These are phyloP conservation scores for Cephus rjabovi DNA, from an alignment of 2,888 invertebrate species.

Conservation along the genomic window DNA sequence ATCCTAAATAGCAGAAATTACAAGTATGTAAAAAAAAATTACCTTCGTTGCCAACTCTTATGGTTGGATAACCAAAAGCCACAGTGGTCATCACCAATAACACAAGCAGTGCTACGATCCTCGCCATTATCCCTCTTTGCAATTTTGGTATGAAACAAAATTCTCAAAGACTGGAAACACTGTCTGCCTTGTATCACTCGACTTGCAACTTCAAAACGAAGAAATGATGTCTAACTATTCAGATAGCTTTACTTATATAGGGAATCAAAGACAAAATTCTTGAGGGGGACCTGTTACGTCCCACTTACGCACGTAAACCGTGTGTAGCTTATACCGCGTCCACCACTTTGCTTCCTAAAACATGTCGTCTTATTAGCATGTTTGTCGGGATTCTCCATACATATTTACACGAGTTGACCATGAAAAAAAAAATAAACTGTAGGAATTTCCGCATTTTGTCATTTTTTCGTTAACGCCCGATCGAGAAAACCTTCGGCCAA, in stretches of 20 bases:
- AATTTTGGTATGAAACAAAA: background rate
- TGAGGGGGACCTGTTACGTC: background rate
- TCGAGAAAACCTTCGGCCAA: background rate
- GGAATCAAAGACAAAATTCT: background rate
- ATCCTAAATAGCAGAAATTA: background rate
- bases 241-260: background rate
- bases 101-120: background rate
- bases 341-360: background rate
- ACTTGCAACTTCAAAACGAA: background rate
- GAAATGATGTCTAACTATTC: background rate
- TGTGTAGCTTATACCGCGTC: background rate
- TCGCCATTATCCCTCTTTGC: background rate
- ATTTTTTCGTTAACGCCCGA: background rate
- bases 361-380: background rate
- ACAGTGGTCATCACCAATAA: background rate
- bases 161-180: constrained; percentile 3
- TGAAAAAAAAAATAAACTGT: background rate
- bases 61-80: background rate
- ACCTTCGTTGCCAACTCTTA: background rate
- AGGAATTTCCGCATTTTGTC: background rate
- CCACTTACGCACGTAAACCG: background rate
- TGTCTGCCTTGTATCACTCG: background rate
- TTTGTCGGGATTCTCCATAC: background rate
- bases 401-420: background rate
- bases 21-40: background rate